Evolutionary conservation across 2,113 vertebrate genomes (phyloP).

Genomic region (Micromys minutus): DNA sequence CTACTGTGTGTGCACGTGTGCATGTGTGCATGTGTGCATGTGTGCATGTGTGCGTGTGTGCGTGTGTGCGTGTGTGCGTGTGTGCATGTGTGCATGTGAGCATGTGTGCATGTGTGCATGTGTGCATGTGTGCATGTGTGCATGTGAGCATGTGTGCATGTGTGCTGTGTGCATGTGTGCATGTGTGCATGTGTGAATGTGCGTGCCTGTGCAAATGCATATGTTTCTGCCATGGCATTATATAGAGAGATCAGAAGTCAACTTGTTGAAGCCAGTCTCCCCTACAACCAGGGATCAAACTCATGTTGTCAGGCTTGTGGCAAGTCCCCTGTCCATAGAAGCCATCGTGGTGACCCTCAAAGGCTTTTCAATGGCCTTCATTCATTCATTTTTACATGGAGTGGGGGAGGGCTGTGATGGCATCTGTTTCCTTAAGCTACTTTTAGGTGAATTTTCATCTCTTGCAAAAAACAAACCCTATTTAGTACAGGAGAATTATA

Average conservation of each 20-base stretch:
- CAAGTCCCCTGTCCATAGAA: background rate
- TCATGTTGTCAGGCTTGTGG: background rate
- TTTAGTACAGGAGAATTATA: background rate
- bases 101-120: too few species aligned
- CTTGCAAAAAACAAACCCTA: conserved; percentile 26
- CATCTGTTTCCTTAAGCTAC: background rate
- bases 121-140: background rate
- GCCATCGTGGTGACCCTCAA: background rate
- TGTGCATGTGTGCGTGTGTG: background rate
- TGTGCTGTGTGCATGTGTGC: background rate
- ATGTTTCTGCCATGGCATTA: background rate
- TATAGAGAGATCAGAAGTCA: background rate
- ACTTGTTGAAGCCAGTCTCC: background rate
- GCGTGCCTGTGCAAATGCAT: background rate
- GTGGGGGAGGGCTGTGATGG: background rate
- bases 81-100: too few species aligned
- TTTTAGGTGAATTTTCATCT: background rate
- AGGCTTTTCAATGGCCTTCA: background rate
- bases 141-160: too few species aligned
- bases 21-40: background rate
- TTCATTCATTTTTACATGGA: background rate
- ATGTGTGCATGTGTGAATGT: background rate
- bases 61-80: too few species aligned
- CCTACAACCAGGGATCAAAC: background rate
- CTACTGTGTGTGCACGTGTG: background rate